Conservation (phyloP, 1,140 invertebrate species). For the Pseudomyrmex flavicornis region DNA sequence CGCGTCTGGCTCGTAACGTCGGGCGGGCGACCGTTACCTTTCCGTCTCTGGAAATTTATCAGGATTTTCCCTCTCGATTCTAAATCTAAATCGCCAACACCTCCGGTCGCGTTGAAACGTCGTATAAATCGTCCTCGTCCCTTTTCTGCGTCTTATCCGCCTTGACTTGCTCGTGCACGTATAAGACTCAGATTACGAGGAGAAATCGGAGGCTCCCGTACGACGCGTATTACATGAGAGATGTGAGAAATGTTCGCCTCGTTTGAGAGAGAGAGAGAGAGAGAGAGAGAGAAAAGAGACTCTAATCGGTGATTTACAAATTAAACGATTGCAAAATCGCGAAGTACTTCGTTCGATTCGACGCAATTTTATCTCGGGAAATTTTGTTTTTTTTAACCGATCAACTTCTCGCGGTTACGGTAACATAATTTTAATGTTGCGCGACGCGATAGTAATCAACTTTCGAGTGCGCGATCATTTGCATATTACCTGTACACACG, state of each 20-base stretch:
- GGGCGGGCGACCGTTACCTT: slow-evolving; percentile 18
- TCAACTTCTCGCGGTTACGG: slow-evolving; percentile 25
- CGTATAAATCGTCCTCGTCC: slow-evolving; percentile 60
- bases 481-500: slow-evolving; percentile 30
- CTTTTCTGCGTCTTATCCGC: slow-evolving; percentile 29
- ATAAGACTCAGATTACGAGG: slow-evolving; percentile 51
- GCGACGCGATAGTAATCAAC: slow-evolving; percentile 39
- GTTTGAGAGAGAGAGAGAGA: background rate
- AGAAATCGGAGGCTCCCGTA: slow-evolving; percentile 58
- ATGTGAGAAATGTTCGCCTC: slow-evolving; percentile 21
- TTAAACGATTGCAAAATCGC: slow-evolving; percentile 45
- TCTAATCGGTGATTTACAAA: slow-evolving; percentile 6
- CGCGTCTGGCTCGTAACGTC: background rate
- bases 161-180: slow-evolving; percentile 15
- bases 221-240: slow-evolving; percentile 2
- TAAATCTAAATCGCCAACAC: slow-evolving; percentile 63
- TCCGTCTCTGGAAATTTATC: slow-evolving; percentile 55
- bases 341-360: background rate
- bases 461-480: slow-evolving; percentile 39
- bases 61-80: slow-evolving; percentile 46
- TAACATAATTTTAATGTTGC: slow-evolving; percentile 25
- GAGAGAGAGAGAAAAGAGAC: slow-evolving; percentile 27
- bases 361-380: slow-evolving; percentile 1
- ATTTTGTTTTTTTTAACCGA: slow-evolving; percentile 15
- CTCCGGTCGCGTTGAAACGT: slow-evolving; percentile 4